Base-by-base conservation (phyloP, 1,140 invertebrate species). In the Gryllus bimaculatus region DNA sequence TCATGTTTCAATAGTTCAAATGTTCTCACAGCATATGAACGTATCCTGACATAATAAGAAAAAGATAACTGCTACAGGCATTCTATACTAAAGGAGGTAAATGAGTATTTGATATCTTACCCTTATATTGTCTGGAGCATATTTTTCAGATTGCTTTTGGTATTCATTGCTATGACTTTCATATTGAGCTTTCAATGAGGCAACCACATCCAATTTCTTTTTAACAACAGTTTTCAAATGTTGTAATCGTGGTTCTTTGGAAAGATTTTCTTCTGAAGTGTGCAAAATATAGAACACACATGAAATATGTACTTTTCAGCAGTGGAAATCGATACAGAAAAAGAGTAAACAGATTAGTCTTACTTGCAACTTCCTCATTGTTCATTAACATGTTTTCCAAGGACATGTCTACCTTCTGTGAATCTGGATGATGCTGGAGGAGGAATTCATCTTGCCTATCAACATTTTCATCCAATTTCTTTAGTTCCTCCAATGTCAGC, bases 291-390 rank as follows among this genome's bases (percentile, higher is more conserved):
- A 66, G 18, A 66, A 66, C 10, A 10, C 54, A 66, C 3, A 66
- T 3, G 54, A 18, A 66, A 66, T 66, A 66, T 47, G 66, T 81
- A 39, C 1, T 2, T 5, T 5, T 39, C 26, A 77, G 18, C 47
- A 79, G n/a, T 18, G 5, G 79, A 66, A 26, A 79, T 79, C 78
- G 5, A 39, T 39, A 5, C 26, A 39, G 26, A 39, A 39, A 20
- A 20, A 20, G 73, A 20, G 74, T 54, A 80, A 73, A 80, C 77
- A 78, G 77, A n/a, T 39, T 47, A 78, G 79, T 82, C 84, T 84
- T 86, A 92, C 91, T 89, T 48, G 93, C 93, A 83, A 93, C 88
- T 82, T 89, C 88, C 85, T 94, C 92, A 78, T 93, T 91, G 84
- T 89, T 89, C 82, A 88, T 86, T 84, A 94, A 93, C 78, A 92